Conservation (phyloP, 2,888 invertebrate genomes). For the Patella ulyssiponensis region DNA sequence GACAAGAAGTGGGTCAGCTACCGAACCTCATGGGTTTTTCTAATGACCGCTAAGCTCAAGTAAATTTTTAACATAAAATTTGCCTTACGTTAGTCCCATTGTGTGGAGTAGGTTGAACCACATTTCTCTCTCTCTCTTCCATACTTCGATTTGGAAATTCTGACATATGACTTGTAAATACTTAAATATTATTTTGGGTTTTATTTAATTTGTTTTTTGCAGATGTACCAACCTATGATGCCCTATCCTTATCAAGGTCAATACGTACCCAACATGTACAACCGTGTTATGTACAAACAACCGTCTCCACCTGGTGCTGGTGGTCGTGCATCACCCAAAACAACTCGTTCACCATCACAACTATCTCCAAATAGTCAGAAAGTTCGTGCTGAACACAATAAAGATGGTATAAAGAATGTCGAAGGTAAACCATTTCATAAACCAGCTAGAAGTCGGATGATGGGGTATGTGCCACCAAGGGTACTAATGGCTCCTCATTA, state of each 20-base stretch:
- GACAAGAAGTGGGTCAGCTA: too few species aligned
- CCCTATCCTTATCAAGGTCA: slow-evolving; percentile 30
- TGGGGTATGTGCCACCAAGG: slow-evolving; percentile 34
- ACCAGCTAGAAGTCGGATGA: slow-evolving; percentile 26
- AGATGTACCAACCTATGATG: slow-evolving; percentile 50
- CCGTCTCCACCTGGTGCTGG: neutral
- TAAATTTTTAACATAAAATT: too few species aligned
- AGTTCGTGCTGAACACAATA: neutral
- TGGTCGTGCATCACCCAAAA: neutral
- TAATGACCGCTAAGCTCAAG: too few species aligned
- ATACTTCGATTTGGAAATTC: neutral
- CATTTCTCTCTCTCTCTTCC: neutral
- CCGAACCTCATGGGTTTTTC: too few species aligned
- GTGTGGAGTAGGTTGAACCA: neutral
- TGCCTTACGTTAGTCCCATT: too few species aligned
- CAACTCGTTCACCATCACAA: slow-evolving; percentile 11
- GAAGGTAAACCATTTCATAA: slow-evolving; percentile 11
- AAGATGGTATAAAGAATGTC: slow-evolving; percentile 1
- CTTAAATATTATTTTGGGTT: too few species aligned
- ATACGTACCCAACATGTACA: slow-evolving; percentile 1
- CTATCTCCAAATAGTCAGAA: slow-evolving; percentile 8
- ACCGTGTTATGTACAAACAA: neutral
- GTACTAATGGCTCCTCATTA: slow-evolving; percentile 29
- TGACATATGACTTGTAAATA: too few species aligned
- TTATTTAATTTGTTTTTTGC: slow-evolving; percentile 29